Conservation (phyloP, 2,888 invertebrate species). For the Mongoloraphidia duomilia region DNA sequence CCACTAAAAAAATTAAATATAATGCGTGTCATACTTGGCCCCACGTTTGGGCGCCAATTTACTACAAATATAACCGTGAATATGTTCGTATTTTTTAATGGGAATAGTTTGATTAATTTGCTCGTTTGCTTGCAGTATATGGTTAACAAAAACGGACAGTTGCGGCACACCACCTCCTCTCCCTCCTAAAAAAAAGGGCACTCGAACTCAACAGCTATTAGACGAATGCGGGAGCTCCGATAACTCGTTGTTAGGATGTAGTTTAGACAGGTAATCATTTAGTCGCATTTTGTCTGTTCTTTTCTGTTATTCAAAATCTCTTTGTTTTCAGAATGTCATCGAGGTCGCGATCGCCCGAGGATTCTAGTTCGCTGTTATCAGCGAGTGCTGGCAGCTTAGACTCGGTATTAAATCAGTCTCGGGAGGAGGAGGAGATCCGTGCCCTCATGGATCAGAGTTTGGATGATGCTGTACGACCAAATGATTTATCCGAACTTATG, state of each 20-base stretch:
- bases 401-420: constrained; percentile 77
- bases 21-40: too few species aligned
- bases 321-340: constrained; percentile 44
- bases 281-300: neutral
- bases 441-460: constrained; percentile 39
- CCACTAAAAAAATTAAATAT: too few species aligned
- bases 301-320: neutral
- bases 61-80: too few species aligned
- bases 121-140: constrained; percentile 14
- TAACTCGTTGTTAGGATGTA: constrained; percentile 47
- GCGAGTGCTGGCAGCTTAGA: constrained; percentile 71
- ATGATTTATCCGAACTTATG: constrained; percentile 2
- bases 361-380: constrained; percentile 49
- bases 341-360: constrained; percentile 59
- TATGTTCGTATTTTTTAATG: too few species aligned
- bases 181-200: constrained; percentile 54
- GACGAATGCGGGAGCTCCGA: constrained; percentile 35
- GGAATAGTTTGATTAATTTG: too few species aligned
- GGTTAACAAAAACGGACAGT: constrained; percentile 29
- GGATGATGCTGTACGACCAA: constrained; percentile 29
- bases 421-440: constrained; percentile 61
- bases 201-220: constrained; percentile 32
- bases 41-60: too few species aligned
- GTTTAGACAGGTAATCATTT: constrained; percentile 37
- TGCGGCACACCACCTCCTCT: constrained; percentile 60